Evolutionary conservation across 2,888 invertebrate species (phyloP), one percentile per base, ranked within the genome.

Genomic region (Drosophila rellima): DNA sequence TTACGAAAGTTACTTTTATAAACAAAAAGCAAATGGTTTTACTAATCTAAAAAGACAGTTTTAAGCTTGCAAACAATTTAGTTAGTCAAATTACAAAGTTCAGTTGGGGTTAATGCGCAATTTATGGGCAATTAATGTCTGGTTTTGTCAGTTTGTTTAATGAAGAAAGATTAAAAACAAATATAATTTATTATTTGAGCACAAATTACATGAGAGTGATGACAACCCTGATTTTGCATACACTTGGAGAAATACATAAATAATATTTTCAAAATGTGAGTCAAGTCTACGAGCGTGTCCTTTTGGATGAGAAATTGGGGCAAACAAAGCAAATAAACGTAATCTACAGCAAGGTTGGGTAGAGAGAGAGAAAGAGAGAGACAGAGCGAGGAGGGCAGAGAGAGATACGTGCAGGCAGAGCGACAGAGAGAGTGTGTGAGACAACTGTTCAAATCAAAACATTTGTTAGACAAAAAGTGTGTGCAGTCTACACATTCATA

Each of bases 281-380:
- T 67, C 8, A 51, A 35, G 37, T 48, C 31, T 47, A 47, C 31
- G 23, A 50, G 33, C 13, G 33, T 60, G 31, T 40, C 40, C 20
- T 50, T 39, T 17, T 37, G 13, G 23, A 23, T 26, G 45, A 47
- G 26, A 31, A 35, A 18, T 33, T 57, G 33, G 33, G 29, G 31
- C 29, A 29, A 51, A 65, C 45, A 20, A 64, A 55, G 31, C 26
- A 18, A 20, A 42, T 56, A 11, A 40, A 37, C 23, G 35, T 35
- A n/a, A 15, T 70, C 54, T 70, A 60, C 60, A 18, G 51, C 65
- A 23, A 44, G 47, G 40, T 31, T 35, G 20, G 15, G 18, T 44
- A 18, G 35, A 5, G 13, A 29, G 15, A 31, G 18, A 42, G 40
- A 29, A 8, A 47, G 15, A 42, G 47, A 15, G 26, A 54, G n/a